phyloP scores from a whole-genome alignment of 2,888 invertebrate genomes.

The Sarcophaga rosellei region DNA sequence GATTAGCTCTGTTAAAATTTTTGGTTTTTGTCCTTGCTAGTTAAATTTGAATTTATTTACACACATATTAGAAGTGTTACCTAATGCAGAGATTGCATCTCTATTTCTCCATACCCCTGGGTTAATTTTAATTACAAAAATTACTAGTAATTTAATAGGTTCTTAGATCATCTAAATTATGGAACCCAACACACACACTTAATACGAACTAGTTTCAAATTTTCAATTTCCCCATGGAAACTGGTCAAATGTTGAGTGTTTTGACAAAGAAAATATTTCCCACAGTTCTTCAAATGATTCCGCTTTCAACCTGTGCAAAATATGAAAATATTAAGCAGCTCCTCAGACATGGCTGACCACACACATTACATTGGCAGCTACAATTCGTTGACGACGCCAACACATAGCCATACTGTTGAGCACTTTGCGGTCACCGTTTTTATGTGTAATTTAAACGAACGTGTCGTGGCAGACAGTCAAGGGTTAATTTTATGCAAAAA shows the following conservation, averaged over 20 bases:
- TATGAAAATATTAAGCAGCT: not conserved
- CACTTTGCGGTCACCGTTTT: slow-evolving; percentile 39
- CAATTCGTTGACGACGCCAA: not conserved
- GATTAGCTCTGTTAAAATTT: too few species aligned
- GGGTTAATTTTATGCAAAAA: slow-evolving; percentile 64
- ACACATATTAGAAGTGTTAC: too few species aligned
- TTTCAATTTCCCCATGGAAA: not conserved
- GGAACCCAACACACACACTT: too few species aligned
- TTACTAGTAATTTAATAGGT: too few species aligned
- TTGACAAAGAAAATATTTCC: not conserved
- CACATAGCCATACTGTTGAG: slow-evolving; percentile 7
- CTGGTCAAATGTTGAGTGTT: not conserved
- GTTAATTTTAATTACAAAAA: too few species aligned
- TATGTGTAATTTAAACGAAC: slow-evolving; percentile 49
- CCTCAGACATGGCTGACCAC: slow-evolving; percentile 25
- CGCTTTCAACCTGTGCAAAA: not conserved
- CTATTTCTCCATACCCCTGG: too few species aligned
- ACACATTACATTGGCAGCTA: slow-evolving; percentile 5
- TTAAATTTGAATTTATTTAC: too few species aligned
- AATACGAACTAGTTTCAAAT: too few species aligned
- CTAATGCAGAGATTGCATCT: too few species aligned
- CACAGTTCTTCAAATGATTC: not conserved
- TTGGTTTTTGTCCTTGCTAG: too few species aligned
- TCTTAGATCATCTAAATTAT: too few species aligned
- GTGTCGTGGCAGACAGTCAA: slow-evolving; percentile 62